These are phyloP conservation scores for Beroe ovata DNA, from an alignment of 37 sponge, comb jelly and placozoan genomes.

Conservation along the genomic window DNA sequence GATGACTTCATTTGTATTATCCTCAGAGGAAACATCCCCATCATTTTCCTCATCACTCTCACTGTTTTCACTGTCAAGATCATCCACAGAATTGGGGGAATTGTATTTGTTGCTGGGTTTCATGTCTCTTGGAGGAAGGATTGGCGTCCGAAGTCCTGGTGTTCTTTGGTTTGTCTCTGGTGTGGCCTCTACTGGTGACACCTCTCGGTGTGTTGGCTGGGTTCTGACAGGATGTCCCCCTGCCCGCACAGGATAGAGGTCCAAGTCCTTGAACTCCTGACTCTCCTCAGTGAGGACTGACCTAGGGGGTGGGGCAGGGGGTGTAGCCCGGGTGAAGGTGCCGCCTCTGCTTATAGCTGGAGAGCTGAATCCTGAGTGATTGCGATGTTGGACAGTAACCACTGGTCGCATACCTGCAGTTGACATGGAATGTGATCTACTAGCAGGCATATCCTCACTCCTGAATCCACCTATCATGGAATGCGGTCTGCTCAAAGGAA, in stretches of 20 bases:
- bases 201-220: slow-evolving; percentile 10
- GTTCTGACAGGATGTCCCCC: not conserved
- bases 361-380: not conserved
- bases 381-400: not conserved
- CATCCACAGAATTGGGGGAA: too few species aligned
- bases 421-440: not conserved
- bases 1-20: slow-evolving; percentile 36
- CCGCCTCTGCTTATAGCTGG: not conserved
- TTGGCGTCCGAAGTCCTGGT: not conserved
- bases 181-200: not conserved
- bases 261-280: not conserved
- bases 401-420: not conserved
- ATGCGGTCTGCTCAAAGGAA: not conserved
- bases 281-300: not conserved
- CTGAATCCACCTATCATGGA: not conserved
- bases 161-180: not conserved
- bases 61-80: too few species aligned
- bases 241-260: not conserved
- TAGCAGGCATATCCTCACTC: not conserved
- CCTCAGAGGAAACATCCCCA: slow-evolving; percentile 32
- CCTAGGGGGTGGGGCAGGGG: not conserved
- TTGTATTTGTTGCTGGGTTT: not conserved
- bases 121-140: not conserved
- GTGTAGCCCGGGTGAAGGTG: not conserved
- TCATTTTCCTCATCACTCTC: not conserved